These are phyloP conservation scores for Xiphophorus maculatus DNA, from an alignment of 2,113 vertebrate species.

Conservation along the genomic window DNA sequence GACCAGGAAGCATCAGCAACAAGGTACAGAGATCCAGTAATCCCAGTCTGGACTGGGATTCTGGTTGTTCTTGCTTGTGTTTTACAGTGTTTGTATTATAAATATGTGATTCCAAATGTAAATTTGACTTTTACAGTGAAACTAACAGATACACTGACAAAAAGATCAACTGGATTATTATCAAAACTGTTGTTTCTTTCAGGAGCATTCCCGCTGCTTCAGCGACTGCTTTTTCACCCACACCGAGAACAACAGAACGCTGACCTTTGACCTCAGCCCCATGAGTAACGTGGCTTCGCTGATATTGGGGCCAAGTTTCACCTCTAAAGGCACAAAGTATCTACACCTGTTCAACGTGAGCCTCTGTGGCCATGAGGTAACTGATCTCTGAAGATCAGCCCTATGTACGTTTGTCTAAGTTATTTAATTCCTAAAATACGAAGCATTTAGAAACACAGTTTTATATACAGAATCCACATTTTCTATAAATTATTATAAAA, in stretches of 20 bases:
- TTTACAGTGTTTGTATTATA: too few species aligned
- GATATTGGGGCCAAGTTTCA: conserved; percentile 94
- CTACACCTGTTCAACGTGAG: conserved; percentile 97
- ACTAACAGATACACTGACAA: too few species aligned
- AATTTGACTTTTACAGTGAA: too few species aligned
- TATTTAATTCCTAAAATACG: too few species aligned
- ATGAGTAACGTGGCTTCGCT: conserved; percentile 85
- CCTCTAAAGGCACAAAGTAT: conserved; percentile 95
- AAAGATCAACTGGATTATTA: too few species aligned
- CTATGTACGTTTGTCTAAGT: too few species aligned
- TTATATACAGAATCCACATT: not conserved
- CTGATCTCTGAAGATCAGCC: not conserved
- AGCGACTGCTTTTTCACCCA: conserved; percentile 89
- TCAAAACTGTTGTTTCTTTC: conserved; percentile 6
- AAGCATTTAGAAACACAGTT: too few species aligned
- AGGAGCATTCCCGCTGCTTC: conserved; percentile 94
- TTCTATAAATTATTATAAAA: not conserved
- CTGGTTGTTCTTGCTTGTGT: too few species aligned
- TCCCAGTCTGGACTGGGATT: not conserved
- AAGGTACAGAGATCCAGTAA: conserved; percentile 79
- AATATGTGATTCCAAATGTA: too few species aligned
- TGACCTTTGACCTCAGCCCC: conserved; percentile 89
- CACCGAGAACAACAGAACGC: conserved; percentile 84
- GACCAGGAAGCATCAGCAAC: conserved; percentile 89
- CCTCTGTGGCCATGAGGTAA: conserved; percentile 88